Conservation (phyloP, 2,113 vertebrate species). For the Rafetus swinhoei region DNA sequence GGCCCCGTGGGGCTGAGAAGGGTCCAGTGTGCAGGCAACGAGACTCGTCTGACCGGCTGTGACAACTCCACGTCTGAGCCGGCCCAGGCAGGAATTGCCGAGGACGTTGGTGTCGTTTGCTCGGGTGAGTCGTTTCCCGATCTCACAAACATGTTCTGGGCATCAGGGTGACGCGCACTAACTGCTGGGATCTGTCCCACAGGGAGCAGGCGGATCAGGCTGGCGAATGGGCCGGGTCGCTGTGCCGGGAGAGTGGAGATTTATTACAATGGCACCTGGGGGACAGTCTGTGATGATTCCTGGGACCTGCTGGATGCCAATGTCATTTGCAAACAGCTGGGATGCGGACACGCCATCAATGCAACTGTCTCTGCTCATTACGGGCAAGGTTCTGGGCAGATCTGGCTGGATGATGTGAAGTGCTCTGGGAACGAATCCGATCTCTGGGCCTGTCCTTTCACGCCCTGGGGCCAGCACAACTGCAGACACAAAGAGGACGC, state of each 20-base stretch:
- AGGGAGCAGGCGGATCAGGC: constrained; percentile 51
- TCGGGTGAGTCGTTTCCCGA: background rate
- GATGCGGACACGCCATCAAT: constrained; percentile 65
- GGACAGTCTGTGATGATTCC: constrained; percentile 66
- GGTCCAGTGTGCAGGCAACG: background rate
- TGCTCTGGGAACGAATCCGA: constrained; percentile 60
- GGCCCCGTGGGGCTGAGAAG: background rate
- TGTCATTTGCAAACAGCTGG: constrained; percentile 70
- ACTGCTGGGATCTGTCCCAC: background rate
- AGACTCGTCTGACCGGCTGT: background rate
- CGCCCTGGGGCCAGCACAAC: constrained; percentile 46
- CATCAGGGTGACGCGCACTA: background rate
- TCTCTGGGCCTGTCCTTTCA: constrained; percentile 64
- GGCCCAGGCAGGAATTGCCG: background rate
- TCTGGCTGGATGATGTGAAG: constrained; percentile 61
- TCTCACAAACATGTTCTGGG: background rate
- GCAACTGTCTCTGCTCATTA: constrained; percentile 36
- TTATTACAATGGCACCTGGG: constrained; percentile 65
- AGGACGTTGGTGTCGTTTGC: background rate
- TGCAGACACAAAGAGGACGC: no score
- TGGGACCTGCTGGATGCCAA: constrained; percentile 63
- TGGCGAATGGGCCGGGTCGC: constrained; percentile 30
- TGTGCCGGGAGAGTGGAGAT: constrained; percentile 72
- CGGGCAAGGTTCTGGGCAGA: constrained; percentile 50
- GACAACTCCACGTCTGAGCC: background rate